A percentile compares a stretch with the other conserved stretches of the same genome.
phyloP scores from a whole-genome alignment of 2,797 vertebrate genomes.

The Lophius americanus region DNA sequence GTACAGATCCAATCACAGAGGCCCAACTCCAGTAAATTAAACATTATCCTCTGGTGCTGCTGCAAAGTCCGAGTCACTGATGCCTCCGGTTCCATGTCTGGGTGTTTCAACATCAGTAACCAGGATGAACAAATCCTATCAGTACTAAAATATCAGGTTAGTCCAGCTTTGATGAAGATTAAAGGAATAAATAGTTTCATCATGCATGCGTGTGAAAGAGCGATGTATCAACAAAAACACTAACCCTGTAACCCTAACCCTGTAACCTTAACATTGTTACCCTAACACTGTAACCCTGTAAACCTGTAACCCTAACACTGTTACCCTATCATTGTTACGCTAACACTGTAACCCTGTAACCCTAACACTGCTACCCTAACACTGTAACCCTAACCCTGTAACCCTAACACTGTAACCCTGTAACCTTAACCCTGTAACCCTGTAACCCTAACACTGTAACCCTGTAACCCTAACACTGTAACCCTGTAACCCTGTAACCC shows the following conservation, averaged over 20 bases:
- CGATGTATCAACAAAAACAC: slow-evolving; percentile 36
- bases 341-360: no score
- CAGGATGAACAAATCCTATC: slow-evolving; percentile 9
- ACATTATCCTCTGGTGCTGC: slow-evolving; percentile 16
- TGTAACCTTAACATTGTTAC: no score
- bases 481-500: no score
- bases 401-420: no score
- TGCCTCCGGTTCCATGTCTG: slow-evolving; percentile 34
- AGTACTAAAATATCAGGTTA: slow-evolving; percentile 15
- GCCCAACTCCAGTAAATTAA: slow-evolving; percentile 44
- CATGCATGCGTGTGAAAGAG: slow-evolving; percentile 20
- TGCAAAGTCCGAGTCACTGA: slow-evolving; percentile 20
- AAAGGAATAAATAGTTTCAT: slow-evolving; percentile 35
- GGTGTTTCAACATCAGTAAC: slow-evolving; percentile 22
- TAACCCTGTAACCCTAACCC: not conserved
- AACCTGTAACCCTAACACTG: no score
- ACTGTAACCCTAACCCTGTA: no score
- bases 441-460: no score
- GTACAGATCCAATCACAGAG: slow-evolving; percentile 43
- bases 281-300: no score
- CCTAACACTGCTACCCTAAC: no score
- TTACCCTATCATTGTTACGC: no score
- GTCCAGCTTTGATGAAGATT: slow-evolving; percentile 14
- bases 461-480: no score
- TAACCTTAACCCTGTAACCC: no score